These are phyloP conservation scores for Galago senegalensis DNA, from an alignment of 2,797 vertebrate species.

Conservation along the genomic window DNA sequence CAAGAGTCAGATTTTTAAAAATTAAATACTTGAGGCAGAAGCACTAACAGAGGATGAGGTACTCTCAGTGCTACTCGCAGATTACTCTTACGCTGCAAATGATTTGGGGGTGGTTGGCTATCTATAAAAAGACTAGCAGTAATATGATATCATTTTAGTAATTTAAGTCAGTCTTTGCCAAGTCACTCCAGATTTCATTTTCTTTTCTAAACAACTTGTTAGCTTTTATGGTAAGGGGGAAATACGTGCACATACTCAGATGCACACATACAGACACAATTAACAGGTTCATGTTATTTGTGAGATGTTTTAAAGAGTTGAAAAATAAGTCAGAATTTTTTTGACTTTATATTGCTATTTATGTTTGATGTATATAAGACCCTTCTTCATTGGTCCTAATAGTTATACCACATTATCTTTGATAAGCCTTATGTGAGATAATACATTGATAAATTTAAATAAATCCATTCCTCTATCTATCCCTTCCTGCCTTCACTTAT, in stretches of 20 bases:
- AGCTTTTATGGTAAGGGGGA: not conserved
- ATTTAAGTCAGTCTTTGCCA: conserved; percentile 45
- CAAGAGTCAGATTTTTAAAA: not conserved
- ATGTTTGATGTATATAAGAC: not conserved
- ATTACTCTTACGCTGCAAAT: not conserved
- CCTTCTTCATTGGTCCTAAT: not conserved
- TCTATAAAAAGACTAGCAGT: not conserved
- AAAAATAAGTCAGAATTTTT: conserved; percentile 33
- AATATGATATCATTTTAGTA: conserved; percentile 23
- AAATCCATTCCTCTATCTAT: not conserved
- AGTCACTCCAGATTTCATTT: conserved; percentile 47
- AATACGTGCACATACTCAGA: not conserved
- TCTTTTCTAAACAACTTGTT: not conserved
- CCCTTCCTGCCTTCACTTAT: not conserved
- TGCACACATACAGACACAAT: not conserved
- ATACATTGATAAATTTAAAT: not conserved
- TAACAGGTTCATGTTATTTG: not conserved
- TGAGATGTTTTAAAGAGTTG: conserved; percentile 28
- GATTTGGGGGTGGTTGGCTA: not conserved
- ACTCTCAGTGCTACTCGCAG: not conserved
- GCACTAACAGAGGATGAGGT: not conserved
- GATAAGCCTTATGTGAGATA: not conserved
- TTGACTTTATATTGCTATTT: conserved; percentile 10
- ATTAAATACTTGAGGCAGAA: not conserved
- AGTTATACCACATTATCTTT: not conserved